Evolutionary conservation across 1,140 invertebrate genomes (phyloP).

Genomic region (Brachionus plicatilis): DNA sequence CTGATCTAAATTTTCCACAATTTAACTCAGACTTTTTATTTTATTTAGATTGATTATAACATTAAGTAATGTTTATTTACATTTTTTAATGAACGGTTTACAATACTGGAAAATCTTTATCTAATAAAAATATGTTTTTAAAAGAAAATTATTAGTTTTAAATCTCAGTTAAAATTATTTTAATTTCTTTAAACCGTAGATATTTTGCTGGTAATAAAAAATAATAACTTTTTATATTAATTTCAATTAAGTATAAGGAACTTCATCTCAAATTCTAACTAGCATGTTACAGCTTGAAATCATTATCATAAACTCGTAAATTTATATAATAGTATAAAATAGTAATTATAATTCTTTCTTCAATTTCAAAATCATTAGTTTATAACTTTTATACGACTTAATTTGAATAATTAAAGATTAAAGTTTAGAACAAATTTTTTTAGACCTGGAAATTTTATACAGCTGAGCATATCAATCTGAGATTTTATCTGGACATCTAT

Average conservation of each 20-base stretch:
- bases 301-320: not conserved
- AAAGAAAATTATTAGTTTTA: not conserved
- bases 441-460: not conserved
- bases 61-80: not conserved
- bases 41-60: not conserved
- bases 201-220: not conserved
- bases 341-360: not conserved
- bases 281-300: not conserved
- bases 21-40: not conserved
- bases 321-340: not conserved
- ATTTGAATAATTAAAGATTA: not conserved
- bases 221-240: not conserved
- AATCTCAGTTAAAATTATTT: not conserved
- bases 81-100: not conserved
- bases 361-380: not conserved
- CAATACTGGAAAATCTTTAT: not conserved
- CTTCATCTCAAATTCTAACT: not conserved
- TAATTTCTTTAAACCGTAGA: not conserved
- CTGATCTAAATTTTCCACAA: not conserved
- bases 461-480: not conserved
- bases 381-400: not conserved
- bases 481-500: not conserved
- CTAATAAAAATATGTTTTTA: not conserved
- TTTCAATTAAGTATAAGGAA: not conserved
- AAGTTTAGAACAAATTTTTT: not conserved